Percentiles rank a stretch among this genome's conserved stretches.
phyloP scores from a whole-genome alignment of 2,888 invertebrate genomes.

The Mystacides longicornis region DNA sequence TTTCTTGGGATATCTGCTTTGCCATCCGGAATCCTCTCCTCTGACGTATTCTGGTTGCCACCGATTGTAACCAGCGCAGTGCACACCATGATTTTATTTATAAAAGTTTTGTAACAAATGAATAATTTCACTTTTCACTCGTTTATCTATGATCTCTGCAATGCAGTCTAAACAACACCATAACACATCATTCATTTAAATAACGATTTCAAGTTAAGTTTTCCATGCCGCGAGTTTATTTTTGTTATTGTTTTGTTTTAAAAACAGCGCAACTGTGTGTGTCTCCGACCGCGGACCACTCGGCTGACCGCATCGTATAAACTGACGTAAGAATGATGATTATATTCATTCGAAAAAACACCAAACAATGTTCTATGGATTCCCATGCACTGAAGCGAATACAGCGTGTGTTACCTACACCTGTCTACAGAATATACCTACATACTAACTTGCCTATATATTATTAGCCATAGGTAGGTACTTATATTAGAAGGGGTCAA shows the following conservation, averaged over 20 bases:
- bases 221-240: not conserved
- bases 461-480: no score
- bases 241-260: not conserved
- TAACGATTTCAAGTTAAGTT: not conserved
- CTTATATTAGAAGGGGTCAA: no score
- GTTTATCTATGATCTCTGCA: not conserved
- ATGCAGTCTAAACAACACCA: constrained; percentile 6
- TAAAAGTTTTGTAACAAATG: not conserved
- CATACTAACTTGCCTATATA: no score
- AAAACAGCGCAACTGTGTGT: not conserved
- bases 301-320: constrained; percentile 3
- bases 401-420: no score
- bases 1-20: constrained; percentile 35
- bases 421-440: no score
- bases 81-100: constrained; percentile 40
- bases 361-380: constrained; percentile 16
- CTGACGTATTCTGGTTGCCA: constrained; percentile 25
- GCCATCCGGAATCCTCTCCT: constrained; percentile 4
- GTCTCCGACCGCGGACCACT: not conserved
- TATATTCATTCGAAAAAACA: no score
- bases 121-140: constrained; percentile 15
- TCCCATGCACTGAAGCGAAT: constrained; percentile 20
- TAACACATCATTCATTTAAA: not conserved
- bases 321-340: constrained; percentile 16
- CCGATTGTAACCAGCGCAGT: constrained; percentile 48